Conservation (phyloP, 2,888 invertebrate genomes). For the Drosophila aldrichi region DNA sequence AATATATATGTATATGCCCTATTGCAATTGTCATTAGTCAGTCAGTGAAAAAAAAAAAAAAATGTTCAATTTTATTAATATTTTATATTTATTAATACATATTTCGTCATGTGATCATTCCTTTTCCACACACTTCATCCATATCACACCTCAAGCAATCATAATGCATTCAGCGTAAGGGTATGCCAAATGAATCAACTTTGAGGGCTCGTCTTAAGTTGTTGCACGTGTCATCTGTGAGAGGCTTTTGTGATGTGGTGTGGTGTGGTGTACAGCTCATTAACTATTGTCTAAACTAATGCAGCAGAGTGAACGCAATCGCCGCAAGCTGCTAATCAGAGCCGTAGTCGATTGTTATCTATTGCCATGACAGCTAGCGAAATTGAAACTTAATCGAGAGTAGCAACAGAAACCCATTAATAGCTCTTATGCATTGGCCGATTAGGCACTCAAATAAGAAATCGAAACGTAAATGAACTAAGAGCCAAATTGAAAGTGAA, state of each 20-base stretch:
- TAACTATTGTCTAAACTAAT: slow-evolving; percentile 38
- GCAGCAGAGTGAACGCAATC: background rate
- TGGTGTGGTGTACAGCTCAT: slow-evolving; percentile 66
- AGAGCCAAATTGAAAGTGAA: background rate
- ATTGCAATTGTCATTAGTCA: too few species aligned
- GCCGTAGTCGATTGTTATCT: slow-evolving; percentile 12
- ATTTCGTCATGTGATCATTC: too few species aligned
- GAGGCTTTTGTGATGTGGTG: slow-evolving; percentile 32
- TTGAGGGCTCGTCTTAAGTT: slow-evolving; percentile 21
- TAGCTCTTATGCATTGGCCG: slow-evolving; percentile 17
- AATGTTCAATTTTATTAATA: too few species aligned
- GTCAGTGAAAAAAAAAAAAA: too few species aligned
- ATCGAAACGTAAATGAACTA: too few species aligned
- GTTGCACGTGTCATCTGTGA: slow-evolving; percentile 34
- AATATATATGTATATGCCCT: too few species aligned
- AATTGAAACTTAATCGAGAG: slow-evolving; percentile 54
- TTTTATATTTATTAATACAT: too few species aligned
- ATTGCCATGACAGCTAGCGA: slow-evolving; percentile 17
- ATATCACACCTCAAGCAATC: too few species aligned
- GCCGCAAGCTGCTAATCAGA: slow-evolving; percentile 37
- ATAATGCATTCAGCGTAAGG: background rate
- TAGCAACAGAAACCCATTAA: slow-evolving; percentile 45
- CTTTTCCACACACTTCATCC: background rate
- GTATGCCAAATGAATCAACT: slow-evolving; percentile 24
- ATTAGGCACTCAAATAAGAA: slow-evolving; percentile 37